Conservation (phyloP, 1,140 invertebrate genomes). For the Teleogryllus occipitalis region DNA sequence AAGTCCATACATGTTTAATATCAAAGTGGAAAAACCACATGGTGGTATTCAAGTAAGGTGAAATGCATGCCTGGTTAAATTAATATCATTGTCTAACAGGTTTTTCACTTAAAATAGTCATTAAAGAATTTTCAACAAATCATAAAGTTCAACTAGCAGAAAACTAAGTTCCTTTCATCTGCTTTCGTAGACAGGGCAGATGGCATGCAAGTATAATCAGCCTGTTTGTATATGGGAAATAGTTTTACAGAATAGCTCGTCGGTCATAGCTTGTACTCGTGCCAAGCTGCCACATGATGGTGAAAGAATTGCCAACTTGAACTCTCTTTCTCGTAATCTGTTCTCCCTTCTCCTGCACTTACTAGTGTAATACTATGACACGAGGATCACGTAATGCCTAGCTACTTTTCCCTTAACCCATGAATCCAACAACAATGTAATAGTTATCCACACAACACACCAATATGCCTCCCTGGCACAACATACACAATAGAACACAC, state of each 20-base stretch:
- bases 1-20: not conserved
- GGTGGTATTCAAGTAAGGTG: not conserved
- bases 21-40: not conserved
- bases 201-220: not conserved
- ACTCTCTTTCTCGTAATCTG: not conserved
- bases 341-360: not conserved
- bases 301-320: not conserved
- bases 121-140: not conserved
- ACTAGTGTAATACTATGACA: not conserved
- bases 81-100: not conserved
- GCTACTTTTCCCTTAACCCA: not conserved
- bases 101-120: not conserved
- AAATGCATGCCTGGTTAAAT: not conserved
- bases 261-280: not conserved
- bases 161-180: not conserved
- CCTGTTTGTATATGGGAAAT: not conserved
- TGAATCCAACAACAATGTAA: not conserved
- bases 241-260: not conserved
- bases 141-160: not conserved
- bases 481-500: not conserved
- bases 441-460: not conserved
- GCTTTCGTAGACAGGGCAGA: not conserved
- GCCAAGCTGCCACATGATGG: not conserved
- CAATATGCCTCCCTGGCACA: not conserved
- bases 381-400: not conserved